Base-by-base conservation (phyloP, 1,140 invertebrate genomes). In the Vanessa atalanta region DNA sequence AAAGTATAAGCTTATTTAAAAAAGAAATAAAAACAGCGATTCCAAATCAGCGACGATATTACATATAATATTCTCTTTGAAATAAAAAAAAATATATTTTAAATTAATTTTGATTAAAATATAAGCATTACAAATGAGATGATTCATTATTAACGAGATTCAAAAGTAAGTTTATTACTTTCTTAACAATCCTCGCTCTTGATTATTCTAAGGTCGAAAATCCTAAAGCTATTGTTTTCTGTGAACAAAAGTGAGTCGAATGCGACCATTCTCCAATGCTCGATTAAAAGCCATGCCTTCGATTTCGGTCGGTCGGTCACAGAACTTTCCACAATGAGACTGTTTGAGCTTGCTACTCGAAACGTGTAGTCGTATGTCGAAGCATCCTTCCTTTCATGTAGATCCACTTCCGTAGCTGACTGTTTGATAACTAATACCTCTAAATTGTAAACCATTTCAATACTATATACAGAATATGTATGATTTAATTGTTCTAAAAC, bases 221-320 rank as follows among this genome's bases (percentile, higher is more conserved):
- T 75, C 73, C 73, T 70, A 64, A 70, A 66, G 70, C 64, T 63
- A 71, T 75, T 75, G 73, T 75, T 75, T 75, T n/a, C 12, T 61
- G 47, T 20, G 73, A 75, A 75, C 73, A 75, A 75, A 75, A 67
- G 73, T 55, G 63, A 64, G 53, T 67, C 71, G 68, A 75, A 63
- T 61, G 68, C 64, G 69, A 64, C 64, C 69, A 67, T 71, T 75
- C 55, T 66, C 68, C 64, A 64, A 63, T 75, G 73, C 73, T 75
- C 73, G 73, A 75, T 75, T 75, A 75, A 75, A 75, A 75, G 63
- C 69, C 68, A 61, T 67, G 68, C 68, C 73, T 71, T 71, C 69
- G 73, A 75, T 75, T 75, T 71, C 64, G 73, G 73, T 75, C 64
- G 73, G 73, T 71, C 73, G 73, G 70, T 75, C 73, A 75, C 67